These are phyloP conservation scores for Ursus arctos DNA, from an alignment of 2,113 vertebrate species.

Conservation along the genomic window DNA sequence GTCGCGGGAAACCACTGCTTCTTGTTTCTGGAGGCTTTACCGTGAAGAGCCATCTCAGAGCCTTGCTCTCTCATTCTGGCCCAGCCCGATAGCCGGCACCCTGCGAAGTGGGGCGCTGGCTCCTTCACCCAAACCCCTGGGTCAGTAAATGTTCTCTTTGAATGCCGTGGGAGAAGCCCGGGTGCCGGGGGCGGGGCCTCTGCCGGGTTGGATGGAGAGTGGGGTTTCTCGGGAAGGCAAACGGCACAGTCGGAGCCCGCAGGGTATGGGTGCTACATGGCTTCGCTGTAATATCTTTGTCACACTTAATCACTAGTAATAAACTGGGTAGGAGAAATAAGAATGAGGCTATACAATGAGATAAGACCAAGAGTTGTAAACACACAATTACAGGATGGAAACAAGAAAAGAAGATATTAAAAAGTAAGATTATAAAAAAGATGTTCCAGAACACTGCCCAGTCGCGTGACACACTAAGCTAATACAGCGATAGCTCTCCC, in stretches of 20 bases:
- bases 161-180: accelerated
- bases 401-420: not conserved
- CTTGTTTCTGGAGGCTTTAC: not conserved
- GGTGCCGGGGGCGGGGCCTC: no score
- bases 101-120: not conserved
- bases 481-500: not conserved
- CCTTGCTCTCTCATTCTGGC: not conserved
- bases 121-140: not conserved
- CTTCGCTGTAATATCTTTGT: not conserved
- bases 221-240: not conserved
- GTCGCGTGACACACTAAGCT: not conserved
- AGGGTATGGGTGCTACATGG: not conserved
- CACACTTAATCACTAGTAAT: not conserved
- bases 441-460: not conserved
- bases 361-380: not conserved
- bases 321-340: not conserved
- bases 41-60: not conserved
- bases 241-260: not conserved
- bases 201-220: not conserved
- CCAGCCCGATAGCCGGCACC: no score
- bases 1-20: not conserved
- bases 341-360: not conserved
- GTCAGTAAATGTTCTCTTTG: not conserved
- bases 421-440: not conserved
- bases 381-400: not conserved